A percentile compares a stretch with the other conserved stretches of the same genome.
Evolutionary conservation across 1,140 invertebrate genomes (phyloP).

Genomic region (Nylanderia fulva): DNA sequence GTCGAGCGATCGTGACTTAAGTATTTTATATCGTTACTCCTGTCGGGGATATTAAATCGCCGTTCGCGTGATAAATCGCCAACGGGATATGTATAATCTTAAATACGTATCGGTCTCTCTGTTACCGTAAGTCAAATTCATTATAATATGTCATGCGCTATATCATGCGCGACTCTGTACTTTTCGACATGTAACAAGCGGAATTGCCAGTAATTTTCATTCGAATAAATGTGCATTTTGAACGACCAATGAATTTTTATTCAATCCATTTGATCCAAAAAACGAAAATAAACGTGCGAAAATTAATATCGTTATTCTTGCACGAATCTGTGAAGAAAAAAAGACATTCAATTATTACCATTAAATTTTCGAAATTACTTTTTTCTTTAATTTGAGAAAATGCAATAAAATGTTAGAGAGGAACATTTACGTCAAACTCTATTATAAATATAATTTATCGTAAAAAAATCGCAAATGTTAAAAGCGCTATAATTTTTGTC

Average conservation of each 20-base stretch:
- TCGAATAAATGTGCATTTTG: slow-evolving; percentile 37
- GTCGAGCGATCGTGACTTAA: slow-evolving; percentile 47
- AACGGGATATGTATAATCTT: slow-evolving; percentile 51
- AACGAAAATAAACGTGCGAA: neutral
- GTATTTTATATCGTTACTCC: slow-evolving; percentile 44
- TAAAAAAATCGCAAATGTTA: slow-evolving; percentile 17
- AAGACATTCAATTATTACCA: slow-evolving; percentile 12
- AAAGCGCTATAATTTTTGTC: neutral
- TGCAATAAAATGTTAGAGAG: neutral
- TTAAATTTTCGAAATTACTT: neutral
- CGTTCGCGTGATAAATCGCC: slow-evolving; percentile 47
- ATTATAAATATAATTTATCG: too few species aligned
- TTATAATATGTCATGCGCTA: slow-evolving; percentile 42
- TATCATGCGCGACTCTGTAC: slow-evolving; percentile 21
- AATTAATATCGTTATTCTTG: slow-evolving; percentile 22
- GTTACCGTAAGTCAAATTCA: slow-evolving; percentile 48
- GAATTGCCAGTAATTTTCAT: slow-evolving; percentile 44
- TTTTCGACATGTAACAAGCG: slow-evolving; percentile 36
- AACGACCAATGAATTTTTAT: slow-evolving; percentile 13
- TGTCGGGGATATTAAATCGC: slow-evolving; percentile 47
- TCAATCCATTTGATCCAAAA: neutral
- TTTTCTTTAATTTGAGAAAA: neutral
- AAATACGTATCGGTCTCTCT: slow-evolving; percentile 46
- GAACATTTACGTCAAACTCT: neutral
- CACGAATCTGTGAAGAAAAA: neutral